phyloP scores from a whole-genome alignment of 2,113 vertebrate species.

The Hippocampus zosterae region DNA sequence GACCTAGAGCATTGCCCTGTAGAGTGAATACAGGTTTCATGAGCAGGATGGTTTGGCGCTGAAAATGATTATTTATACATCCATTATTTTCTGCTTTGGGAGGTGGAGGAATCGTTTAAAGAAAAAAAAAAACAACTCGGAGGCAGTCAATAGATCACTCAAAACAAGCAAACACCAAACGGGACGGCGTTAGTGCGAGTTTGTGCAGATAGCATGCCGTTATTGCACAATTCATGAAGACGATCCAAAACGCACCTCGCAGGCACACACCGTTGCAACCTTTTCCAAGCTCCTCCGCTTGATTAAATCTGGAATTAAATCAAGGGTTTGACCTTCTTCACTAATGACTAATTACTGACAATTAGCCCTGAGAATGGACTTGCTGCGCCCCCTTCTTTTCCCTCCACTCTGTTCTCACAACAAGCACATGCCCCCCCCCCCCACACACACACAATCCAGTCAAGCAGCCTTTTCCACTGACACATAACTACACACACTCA shows the following conservation, averaged over 20 bases:
- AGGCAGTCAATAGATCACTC: neutral
- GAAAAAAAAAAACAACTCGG: neutral
- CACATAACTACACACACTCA: conserved; percentile 31
- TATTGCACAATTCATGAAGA: conserved; percentile 37
- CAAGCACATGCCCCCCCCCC: conserved; percentile 27
- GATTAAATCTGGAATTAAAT: conserved; percentile 71
- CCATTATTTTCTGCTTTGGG: neutral
- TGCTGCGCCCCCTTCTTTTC: conserved; percentile 49
- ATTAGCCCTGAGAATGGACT: conserved; percentile 65
- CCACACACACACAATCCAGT: conserved; percentile 31
- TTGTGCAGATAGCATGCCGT: conserved; percentile 16
- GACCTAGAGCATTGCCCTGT: neutral
- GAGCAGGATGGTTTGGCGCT: neutral
- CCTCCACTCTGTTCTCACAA: conserved; percentile 48
- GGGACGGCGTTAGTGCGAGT: neutral
- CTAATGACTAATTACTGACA: conserved; percentile 73
- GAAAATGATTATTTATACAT: neutral
- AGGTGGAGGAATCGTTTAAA: neutral
- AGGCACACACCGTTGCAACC: conserved; percentile 36
- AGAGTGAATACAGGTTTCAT: neutral
- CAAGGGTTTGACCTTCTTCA: conserved; percentile 68
- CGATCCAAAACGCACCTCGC: conserved; percentile 28
- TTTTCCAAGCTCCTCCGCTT: conserved; percentile 58
- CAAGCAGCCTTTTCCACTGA: conserved; percentile 13
- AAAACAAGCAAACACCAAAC: neutral